Percentiles rank a stretch among this genome's conserved stretches.
phyloP scores from a whole-genome alignment of 2,888 invertebrate species.

The Biston betularia region DNA sequence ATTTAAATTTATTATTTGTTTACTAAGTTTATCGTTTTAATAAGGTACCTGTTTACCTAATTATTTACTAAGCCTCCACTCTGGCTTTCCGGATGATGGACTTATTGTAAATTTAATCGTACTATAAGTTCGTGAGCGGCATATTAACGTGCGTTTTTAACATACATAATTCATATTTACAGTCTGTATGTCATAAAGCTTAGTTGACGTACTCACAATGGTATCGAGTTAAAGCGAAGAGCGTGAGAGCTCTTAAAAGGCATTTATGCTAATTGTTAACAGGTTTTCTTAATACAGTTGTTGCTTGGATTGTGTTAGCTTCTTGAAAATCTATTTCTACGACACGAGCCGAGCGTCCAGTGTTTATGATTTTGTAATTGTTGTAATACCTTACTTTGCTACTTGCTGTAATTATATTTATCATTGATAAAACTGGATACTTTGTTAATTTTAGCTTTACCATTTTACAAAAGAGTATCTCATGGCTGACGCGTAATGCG shows the following conservation, averaged over 20 bases:
- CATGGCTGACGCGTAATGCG: neutral
- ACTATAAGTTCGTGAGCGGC: constrained; percentile 28
- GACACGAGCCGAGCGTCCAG: neutral
- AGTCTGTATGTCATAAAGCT: constrained; percentile 24
- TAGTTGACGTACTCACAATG: constrained; percentile 27
- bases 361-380: constrained; percentile 8
- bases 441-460: no score
- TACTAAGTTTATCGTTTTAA: constrained; percentile 21
- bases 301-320: constrained; percentile 18
- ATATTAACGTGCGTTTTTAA: constrained; percentile 29
- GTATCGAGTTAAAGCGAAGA: constrained; percentile 33
- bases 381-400: neutral
- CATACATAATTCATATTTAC: constrained; percentile 33
- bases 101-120: constrained; percentile 25
- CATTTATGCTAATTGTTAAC: constrained; percentile 37
- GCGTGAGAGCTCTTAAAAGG: constrained; percentile 37
- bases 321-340: constrained; percentile 20
- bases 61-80: constrained; percentile 1
- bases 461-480: no score
- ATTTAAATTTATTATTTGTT: neutral
- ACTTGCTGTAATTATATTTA: constrained; percentile 14
- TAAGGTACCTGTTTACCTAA: constrained; percentile 12
- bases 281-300: constrained; percentile 30
- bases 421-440: neutral
- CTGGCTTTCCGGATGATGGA: constrained; percentile 20